Evolutionary conservation across 2,113 vertebrate species (phyloP), one percentile per base, ranked within the genome.

Genomic region (Gobius niger): DNA sequence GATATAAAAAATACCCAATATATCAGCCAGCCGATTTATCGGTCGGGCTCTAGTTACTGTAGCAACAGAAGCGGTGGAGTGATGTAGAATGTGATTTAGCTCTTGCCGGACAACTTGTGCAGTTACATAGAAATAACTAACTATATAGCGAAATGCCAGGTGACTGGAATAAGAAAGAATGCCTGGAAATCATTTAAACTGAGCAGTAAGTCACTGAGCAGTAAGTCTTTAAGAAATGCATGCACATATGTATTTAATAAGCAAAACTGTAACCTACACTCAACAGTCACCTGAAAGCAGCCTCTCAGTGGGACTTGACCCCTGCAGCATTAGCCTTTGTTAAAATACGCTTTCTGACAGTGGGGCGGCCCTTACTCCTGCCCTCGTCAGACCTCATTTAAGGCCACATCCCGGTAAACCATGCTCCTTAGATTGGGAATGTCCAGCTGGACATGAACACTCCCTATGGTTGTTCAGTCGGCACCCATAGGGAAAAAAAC

Each of bases 391-490:
- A 72, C 18, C 78, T 75, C 14, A 62, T 56, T 66, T 73, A 56
- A 76, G 34, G 60, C 71, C 57, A 44, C 60, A 67, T 15, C 61
- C 16, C 63, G 41, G 68, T 67, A 14, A 67, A 72, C 49, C 12
- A 59, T 49, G 56, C 44, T 12, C 63, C 63, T 53, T 59, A 15
- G 47, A 57, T 61, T 63, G 62, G 19, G 47, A 62, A 72, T 67
- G 67, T 54, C 59, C 74, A 75, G 76, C 65, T 71, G 64, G n/a
- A n/a, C n/a, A n/a, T n/a, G n/a, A n/a, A n/a, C n/a, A n/a, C 49
- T 76, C 44, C 16, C 56, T 73, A 54, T 72, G 49, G 81, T 56
- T 69, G 5, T 7, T 11, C 64, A 12, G 63, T 68, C 65, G 19
- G 5, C 16, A 24, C 18, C 52, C 12, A 42, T 42, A 42, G 57